Conservation (phyloP, 2,113 vertebrate species). For the Phoenicopterus ruber region DNA sequence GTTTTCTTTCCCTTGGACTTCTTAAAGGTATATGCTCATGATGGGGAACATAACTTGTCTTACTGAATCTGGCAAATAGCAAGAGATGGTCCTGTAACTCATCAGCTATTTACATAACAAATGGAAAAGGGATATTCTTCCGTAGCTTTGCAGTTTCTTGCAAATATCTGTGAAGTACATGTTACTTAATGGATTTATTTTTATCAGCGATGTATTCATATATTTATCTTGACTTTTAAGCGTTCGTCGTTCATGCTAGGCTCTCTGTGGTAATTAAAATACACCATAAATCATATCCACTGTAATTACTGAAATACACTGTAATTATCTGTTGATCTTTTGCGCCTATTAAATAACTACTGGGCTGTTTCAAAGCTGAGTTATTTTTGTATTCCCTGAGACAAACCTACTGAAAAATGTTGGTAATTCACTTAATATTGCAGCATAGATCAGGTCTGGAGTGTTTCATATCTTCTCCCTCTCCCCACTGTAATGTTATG, state of each 20-base stretch:
- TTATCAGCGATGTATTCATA: not conserved
- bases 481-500: not conserved
- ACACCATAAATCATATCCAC: constrained; percentile 18
- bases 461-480: not conserved
- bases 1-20: not conserved
- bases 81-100: not conserved
- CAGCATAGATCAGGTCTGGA: not conserved
- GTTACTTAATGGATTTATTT: constrained; percentile 29
- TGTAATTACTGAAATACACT: constrained; percentile 44
- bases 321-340: constrained; percentile 57
- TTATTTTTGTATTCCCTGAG: constrained; percentile 28
- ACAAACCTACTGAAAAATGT: not conserved
- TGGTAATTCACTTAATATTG: constrained; percentile 17
- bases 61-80: not conserved
- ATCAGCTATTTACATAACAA: not conserved
- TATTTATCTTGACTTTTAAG: constrained; percentile 45
- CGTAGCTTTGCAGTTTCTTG: not conserved
- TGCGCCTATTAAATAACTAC: not conserved
- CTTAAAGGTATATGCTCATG: not conserved
- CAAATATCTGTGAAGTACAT: not conserved
- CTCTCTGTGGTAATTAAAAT: constrained; percentile 53
- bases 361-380: constrained; percentile 26
- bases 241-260: not conserved
- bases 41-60: not conserved
- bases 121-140: not conserved